Percentiles rank a stretch among this genome's conserved stretches.
These are phyloP conservation scores for Prionace glauca DNA, from an alignment of 2,797 vertebrate genomes.

Conservation along the genomic window DNA sequence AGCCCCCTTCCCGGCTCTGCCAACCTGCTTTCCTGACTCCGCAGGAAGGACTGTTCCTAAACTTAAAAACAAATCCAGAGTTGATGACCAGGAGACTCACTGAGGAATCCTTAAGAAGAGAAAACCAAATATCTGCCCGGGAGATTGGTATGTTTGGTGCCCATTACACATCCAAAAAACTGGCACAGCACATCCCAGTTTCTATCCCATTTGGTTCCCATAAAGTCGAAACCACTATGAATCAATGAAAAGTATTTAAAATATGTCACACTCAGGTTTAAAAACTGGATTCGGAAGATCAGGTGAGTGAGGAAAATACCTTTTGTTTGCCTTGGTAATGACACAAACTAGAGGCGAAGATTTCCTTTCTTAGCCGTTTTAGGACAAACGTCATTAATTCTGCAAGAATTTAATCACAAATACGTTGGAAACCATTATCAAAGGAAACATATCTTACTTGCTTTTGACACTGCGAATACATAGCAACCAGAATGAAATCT, in stretches of 20 bases:
- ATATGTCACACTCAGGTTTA: neutral
- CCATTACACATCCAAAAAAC: neutral
- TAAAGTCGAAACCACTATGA: neutral
- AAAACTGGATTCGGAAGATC: neutral
- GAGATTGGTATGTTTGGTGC: neutral
- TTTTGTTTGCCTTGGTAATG: neutral
- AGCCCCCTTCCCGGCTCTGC: neutral
- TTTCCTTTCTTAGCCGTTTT: neutral
- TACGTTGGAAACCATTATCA: neutral
- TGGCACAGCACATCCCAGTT: neutral
- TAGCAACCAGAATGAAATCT: neutral
- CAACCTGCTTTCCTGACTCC: neutral
- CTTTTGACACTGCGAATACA: neutral
- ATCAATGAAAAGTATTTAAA: neutral
- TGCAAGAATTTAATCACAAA: neutral
- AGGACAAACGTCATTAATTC: neutral
- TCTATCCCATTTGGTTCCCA: neutral
- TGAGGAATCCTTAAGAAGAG: neutral
- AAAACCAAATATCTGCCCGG: neutral
- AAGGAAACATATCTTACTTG: neutral
- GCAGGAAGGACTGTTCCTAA: neutral
- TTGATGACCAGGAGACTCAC: neutral
- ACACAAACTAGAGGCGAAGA: too few relatives aligned
- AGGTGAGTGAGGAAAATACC: neutral
- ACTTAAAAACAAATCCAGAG: neutral